Evolutionary conservation across 2,113 vertebrate genomes (phyloP).

Genomic region (Podarcis muralis): DNA sequence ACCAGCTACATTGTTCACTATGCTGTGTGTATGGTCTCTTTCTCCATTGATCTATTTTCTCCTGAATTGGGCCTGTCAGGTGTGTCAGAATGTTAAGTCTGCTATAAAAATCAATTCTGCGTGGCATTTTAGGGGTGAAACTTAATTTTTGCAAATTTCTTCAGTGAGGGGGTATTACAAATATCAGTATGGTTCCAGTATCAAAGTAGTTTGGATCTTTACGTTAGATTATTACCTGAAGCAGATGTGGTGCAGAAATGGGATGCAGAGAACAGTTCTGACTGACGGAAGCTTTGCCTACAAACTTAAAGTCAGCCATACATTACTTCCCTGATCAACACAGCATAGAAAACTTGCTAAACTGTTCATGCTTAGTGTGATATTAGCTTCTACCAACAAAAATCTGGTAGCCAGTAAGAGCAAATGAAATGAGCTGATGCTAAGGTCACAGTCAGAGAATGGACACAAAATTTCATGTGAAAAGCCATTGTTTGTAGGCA

Average conservation of each 20-base stretch:
- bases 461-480: not conserved
- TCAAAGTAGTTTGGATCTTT: too few species aligned
- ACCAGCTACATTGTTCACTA: not conserved
- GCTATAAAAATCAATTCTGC: not conserved
- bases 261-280: too few species aligned
- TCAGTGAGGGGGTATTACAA: too few species aligned
- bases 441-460: not conserved
- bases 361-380: not conserved
- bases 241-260: too few species aligned
- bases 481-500: not conserved
- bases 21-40: too few species aligned
- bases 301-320: too few species aligned
- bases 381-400: not conserved
- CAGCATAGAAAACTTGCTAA: not conserved
- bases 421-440: not conserved
- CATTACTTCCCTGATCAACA: too few species aligned
- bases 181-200: too few species aligned
- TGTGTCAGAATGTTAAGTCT: not conserved
- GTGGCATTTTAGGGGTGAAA: too few species aligned
- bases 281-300: too few species aligned
- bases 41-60: not conserved
- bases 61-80: not conserved
- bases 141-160: too few species aligned
- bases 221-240: too few species aligned
- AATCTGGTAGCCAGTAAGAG: not conserved